Evolutionary conservation across 2,113 vertebrate genomes (phyloP).

Genomic region (Leptobrachium ailaonicum): DNA sequence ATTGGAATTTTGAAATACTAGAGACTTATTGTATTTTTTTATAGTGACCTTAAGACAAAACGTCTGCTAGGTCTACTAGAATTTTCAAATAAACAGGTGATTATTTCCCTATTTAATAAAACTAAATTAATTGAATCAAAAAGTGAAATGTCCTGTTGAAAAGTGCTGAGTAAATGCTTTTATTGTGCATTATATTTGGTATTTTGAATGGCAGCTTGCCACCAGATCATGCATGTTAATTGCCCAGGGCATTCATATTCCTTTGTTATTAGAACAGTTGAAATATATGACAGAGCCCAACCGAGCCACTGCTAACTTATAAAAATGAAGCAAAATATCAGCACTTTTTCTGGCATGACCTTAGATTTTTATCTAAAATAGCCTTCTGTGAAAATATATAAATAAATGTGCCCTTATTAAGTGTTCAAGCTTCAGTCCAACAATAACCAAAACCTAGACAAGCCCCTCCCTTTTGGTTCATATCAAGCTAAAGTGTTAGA

Average conservation of each 20-base stretch:
- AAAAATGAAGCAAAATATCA: neutral
- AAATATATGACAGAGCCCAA: constrained; percentile 22
- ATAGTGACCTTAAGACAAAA: neutral
- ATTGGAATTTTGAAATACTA: too few relatives aligned
- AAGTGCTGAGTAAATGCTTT: constrained; percentile 23
- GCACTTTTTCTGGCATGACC: constrained; percentile 52
- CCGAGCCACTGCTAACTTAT: constrained; percentile 16
- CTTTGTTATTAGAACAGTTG: neutral
- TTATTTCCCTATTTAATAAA: constrained; percentile 10
- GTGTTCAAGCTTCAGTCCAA: constrained; percentile 60
- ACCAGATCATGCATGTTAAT: constrained; percentile 24
- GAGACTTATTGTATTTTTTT: too few relatives aligned
- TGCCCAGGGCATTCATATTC: constrained; percentile 12
- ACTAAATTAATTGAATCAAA: constrained; percentile 24
- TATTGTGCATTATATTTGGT: constrained; percentile 1
- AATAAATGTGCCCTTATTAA: constrained; percentile 49
- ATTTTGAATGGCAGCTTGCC: constrained; percentile 23
- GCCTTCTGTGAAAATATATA: constrained; percentile 53
- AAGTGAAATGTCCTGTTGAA: constrained; percentile 20
- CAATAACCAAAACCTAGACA: constrained; percentile 60
- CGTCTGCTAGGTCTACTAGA: neutral
- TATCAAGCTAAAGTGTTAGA: constrained; percentile 55
- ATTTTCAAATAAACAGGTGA: constrained; percentile 20
- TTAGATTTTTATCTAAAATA: constrained; percentile 59
- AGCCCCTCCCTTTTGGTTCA: constrained; percentile 57